Base-by-base conservation (phyloP, 2,888 invertebrate genomes). In the Dyspetes luteomarginatus region DNA sequence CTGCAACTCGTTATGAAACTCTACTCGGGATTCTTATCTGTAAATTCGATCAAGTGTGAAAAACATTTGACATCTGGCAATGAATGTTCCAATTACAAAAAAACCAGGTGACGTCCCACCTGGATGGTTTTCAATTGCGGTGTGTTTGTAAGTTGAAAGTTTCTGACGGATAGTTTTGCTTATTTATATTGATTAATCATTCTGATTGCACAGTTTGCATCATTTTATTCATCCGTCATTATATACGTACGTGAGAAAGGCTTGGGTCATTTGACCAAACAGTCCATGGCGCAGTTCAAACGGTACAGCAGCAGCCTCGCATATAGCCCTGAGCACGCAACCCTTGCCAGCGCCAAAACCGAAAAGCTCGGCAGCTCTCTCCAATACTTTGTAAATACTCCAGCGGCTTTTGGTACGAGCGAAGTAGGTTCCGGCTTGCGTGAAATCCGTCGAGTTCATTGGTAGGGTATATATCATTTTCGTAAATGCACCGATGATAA, bases 261-360 rank as follows among this genome's bases (percentile, higher is more conserved):
- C 94, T 92, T 97, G 95, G 80, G 96, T 93, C 85, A 97, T 93
- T 92, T 96, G 95, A 24, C 95, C 96, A 68, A 96, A 93, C 83
- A 97, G 93, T 2, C 96, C 96, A 86, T 95, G 95, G 86, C 95
- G 94, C 87, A 94, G 93, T 86, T 94, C 94, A 88, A 96, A 94
- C 62, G 96, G 95, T 65, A 94, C 93, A 82, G 94, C 93, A 0
- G 97, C 95, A 3, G 95, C 94, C 90, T 97, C 96, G 90, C 97
- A 97, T 89, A 97, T 96, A 84, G 95, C 94, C 85, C 95, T 94
- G 78, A 97, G 92, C 85, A 97, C 89, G 91, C 97, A 97, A 15
- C 94, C 94, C 78, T 95, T 94, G 4, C 92, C 90, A 3, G 78
- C 87, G 2, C 88, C 89, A 43, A 90, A 87, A 48, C 90, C 91